These are phyloP conservation scores for Noctua janthina DNA, from an alignment of 2,888 invertebrate species.

Conservation along the genomic window DNA sequence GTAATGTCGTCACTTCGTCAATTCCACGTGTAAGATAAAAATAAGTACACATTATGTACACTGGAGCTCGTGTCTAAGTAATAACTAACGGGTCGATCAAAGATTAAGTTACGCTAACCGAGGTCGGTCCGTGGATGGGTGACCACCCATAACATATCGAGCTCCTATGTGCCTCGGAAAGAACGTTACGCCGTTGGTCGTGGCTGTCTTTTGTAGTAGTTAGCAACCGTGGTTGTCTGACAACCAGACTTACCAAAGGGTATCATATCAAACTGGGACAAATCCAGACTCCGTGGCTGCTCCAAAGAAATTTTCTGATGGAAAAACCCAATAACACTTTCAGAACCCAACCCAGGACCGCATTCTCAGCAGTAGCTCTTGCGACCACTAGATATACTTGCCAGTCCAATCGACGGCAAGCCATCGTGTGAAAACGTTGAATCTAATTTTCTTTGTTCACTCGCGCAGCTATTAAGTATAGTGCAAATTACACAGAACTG, in stretches of 20 bases:
- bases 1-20: conserved; percentile 10
- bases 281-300: not conserved
- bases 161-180: not conserved
- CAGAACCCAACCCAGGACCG: not conserved
- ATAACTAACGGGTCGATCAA: not conserved
- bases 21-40: conserved; percentile 21
- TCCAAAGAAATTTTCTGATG: not conserved
- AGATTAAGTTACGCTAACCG: not conserved
- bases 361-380: not conserved
- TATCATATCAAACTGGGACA: not conserved
- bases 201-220: not conserved
- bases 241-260: not conserved
- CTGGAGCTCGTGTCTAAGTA: not conserved
- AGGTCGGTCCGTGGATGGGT: not conserved
- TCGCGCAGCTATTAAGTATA: not conserved
- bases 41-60: not conserved
- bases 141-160: not conserved
- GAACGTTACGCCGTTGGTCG: not conserved
- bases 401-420: not conserved
- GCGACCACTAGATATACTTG: not conserved
- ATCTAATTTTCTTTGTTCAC: conserved; percentile 2
- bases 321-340: not conserved
- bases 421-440: not conserved
- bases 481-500: conserved; percentile 6
- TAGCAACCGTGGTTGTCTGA: not conserved